These are phyloP conservation scores for Macquaria ambigua DNA, from an alignment of 2,113 vertebrate species.

Conservation along the genomic window DNA sequence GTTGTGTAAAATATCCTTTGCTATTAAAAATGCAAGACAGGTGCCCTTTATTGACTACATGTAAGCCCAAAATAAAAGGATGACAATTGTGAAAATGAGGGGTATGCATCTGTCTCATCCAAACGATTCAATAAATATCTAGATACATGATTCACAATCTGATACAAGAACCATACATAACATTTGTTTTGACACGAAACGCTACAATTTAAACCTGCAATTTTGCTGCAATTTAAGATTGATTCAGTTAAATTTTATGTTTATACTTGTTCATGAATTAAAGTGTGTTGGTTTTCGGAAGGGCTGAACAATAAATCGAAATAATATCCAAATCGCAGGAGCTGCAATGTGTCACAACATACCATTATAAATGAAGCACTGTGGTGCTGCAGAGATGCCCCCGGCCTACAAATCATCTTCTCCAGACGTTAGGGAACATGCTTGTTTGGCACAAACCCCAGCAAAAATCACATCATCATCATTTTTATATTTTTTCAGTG, in stretches of 20 bases:
- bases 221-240: neutral
- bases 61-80: neutral
- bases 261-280: neutral
- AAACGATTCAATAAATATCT: neutral
- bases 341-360: too few relatives aligned
- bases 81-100: neutral
- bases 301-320: too few relatives aligned
- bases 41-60: neutral
- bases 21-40: neutral
- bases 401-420: too few relatives aligned
- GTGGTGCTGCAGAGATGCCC: too few relatives aligned
- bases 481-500: too few relatives aligned
- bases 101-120: neutral
- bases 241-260: neutral
- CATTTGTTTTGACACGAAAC: neutral
- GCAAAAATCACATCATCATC: too few relatives aligned
- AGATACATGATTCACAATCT: neutral
- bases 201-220: neutral
- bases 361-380: too few relatives aligned
- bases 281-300: too few relatives aligned
- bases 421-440: too few relatives aligned
- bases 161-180: neutral
- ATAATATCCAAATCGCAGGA: too few relatives aligned
- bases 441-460: too few relatives aligned
- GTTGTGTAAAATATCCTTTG: slow-evolving; percentile 17